Evolutionary conservation across 2,113 vertebrate species (phyloP), one percentile per base, ranked within the genome.

Genomic region (Chloropsis hardwickii): DNA sequence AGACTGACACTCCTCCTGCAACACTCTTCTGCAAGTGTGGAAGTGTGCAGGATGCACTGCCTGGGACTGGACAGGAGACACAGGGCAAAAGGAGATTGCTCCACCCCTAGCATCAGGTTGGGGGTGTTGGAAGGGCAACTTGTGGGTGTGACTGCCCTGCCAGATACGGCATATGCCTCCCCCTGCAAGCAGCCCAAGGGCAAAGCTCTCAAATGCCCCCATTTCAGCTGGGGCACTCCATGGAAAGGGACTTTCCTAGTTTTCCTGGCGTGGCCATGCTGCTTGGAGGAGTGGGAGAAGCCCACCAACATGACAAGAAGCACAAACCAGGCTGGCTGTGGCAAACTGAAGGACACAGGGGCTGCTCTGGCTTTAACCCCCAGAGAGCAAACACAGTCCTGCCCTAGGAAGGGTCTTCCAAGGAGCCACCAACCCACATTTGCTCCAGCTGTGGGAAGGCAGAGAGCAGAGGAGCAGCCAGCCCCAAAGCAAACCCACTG

Each of bases 391-490:
- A 74, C 1, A 3, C 11, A 79, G 13, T 23, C 37, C 24, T 0
- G 2, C 33, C 19, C 72, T 44, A 42, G 15, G 17, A 73, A 50
- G 31, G 39, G 35, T 47, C 23, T 66, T 47, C 23, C 60, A 65
- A 65, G 23, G 39, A 87, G 24, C 29, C 58, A 56, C 24, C 42
- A 57, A 53, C 22, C 1, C 3, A 1, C 11, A 31, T 37, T 24
- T 3, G 0, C 62, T 45, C 16, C 0, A 3, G 11, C 39, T 51
- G 48, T 0, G 0, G 29, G 40, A 86, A 2, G 10, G 29, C 5
- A 3, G 22, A 42, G 15, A 66, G 20, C 1, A 1, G 44, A 37
- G 21, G 7, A 67, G n/a, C 37, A 72, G 48, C 16, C 40, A 61
- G 51, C 35, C 42, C 33, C 13, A n/a, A 44, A 85, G 5, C 66